Evolutionary conservation across 2,797 vertebrate species (phyloP).

Genomic region (Rachycentron canadum): DNA sequence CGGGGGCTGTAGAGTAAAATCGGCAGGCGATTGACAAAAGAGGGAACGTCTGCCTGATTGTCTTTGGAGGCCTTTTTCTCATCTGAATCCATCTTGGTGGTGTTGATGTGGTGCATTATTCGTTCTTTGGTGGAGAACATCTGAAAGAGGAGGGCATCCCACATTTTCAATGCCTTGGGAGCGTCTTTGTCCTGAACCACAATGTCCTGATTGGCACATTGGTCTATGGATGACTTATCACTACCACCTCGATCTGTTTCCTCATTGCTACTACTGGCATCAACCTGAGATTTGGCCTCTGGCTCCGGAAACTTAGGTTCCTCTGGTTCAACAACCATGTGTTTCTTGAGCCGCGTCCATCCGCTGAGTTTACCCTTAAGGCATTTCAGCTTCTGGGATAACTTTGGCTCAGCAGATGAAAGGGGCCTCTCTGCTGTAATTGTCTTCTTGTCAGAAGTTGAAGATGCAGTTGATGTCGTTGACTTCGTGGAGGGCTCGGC

Average conservation of each 20-base stretch:
- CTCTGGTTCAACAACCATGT: slow-evolving; percentile 89
- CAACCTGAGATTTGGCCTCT: slow-evolving; percentile 47
- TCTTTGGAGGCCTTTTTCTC: slow-evolving; percentile 69
- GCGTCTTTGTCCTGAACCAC: slow-evolving; percentile 62
- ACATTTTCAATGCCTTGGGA: slow-evolving; percentile 90
- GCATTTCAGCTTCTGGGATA: slow-evolving; percentile 76
- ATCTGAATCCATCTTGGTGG: slow-evolving; percentile 68
- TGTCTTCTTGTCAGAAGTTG: slow-evolving; percentile 65
- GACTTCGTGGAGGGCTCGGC: slow-evolving; percentile 75
- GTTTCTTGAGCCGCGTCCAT: slow-evolving; percentile 93
- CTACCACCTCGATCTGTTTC: slow-evolving; percentile 28
- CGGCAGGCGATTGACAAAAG: slow-evolving; percentile 86
- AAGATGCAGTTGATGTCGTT: slow-evolving; percentile 82
- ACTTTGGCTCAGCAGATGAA: slow-evolving; percentile 58
- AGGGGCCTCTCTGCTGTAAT: slow-evolving; percentile 21
- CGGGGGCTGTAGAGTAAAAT: slow-evolving; percentile 91
- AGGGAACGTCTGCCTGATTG: slow-evolving; percentile 64
- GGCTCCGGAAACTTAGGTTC: slow-evolving; percentile 76
- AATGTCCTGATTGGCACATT: slow-evolving; percentile 53
- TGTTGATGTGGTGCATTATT: slow-evolving; percentile 78
- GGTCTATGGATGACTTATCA: slow-evolving; percentile 34
- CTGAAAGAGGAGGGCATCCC: slow-evolving; percentile 95
- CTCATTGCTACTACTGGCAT: slow-evolving; percentile 29
- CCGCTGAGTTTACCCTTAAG: slow-evolving; percentile 84
- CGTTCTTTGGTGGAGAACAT: slow-evolving; percentile 88